Conservation (phyloP, 2,888 invertebrate genomes). For the Meiosimyza platycephala region DNA sequence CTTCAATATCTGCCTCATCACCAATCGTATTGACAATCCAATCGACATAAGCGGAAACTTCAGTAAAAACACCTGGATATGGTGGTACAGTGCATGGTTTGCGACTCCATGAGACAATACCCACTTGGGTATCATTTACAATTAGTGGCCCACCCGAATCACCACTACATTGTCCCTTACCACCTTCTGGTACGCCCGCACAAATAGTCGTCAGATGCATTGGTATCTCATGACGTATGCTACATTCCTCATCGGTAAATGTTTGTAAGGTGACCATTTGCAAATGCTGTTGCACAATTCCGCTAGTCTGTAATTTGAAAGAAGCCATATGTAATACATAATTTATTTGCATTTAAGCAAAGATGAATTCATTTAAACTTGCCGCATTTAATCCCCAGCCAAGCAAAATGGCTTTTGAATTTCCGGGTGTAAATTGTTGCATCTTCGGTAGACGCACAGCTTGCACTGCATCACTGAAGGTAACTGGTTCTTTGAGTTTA, state of each 20-base stretch:
- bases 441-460: conserved; percentile 56
- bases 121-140: conserved; percentile 61
- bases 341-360: neutral
- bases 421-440: conserved; percentile 45
- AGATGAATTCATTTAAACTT: conserved; percentile 32
- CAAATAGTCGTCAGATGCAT: conserved; percentile 65
- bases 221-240: conserved; percentile 53
- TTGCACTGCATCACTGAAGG: conserved; percentile 48
- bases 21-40: conserved; percentile 60
- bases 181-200: conserved; percentile 67
- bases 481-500: conserved; percentile 49
- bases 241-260: conserved; percentile 65
- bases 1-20: conserved; percentile 41
- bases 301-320: conserved; percentile 57
- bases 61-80: conserved; percentile 67
- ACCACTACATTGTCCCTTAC: conserved; percentile 68
- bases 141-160: conserved; percentile 68
- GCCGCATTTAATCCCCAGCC: conserved; percentile 66
- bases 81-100: conserved; percentile 67
- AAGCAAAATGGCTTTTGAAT: conserved; percentile 54
- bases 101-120: conserved; percentile 68
- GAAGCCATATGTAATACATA: neutral
- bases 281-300: conserved; percentile 57
- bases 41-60: conserved; percentile 63
- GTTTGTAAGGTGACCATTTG: conserved; percentile 64